phyloP scores from a whole-genome alignment of 2,113 vertebrate species.

The Arvicanthis niloticus region DNA sequence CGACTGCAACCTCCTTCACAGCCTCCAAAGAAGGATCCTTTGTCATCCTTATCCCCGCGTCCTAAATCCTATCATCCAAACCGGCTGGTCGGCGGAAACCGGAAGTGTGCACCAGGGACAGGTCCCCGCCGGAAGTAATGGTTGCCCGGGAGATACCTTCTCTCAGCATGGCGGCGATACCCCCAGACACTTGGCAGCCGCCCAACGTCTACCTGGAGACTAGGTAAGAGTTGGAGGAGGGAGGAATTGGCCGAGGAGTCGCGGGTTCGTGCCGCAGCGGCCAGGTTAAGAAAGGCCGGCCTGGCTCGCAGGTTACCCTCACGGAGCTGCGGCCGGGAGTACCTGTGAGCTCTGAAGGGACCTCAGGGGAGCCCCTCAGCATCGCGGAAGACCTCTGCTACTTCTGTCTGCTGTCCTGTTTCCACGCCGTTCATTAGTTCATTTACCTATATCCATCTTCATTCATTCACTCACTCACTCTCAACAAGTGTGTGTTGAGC shows the following conservation, averaged over 20 bases:
- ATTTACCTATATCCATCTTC: neutral
- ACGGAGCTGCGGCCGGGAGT: neutral
- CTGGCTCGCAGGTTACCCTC: neutral
- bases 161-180: constrained; percentile 90
- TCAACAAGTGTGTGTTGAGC: neutral
- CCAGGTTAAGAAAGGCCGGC: neutral
- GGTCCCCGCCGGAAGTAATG: constrained; percentile 72
- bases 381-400: neutral
- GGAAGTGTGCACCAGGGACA: constrained; percentile 44
- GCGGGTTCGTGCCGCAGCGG: neutral
- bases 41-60: neutral
- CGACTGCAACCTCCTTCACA: neutral
- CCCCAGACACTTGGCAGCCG: constrained; percentile 95
- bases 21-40: neutral
- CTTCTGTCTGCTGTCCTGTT: neutral
- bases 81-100: neutral
- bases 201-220: constrained; percentile 93
- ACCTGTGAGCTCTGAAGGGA: neutral
- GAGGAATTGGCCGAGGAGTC: neutral
- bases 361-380: neutral
- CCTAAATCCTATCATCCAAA: rapidly evolving
- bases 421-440: neutral
- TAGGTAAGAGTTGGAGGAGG: constrained; percentile 86
- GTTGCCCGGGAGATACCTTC: neutral
- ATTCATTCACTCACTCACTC: neutral